Evolutionary conservation across 2,797 vertebrate species (phyloP).

Genomic region (Harpagifer antarcticus): DNA sequence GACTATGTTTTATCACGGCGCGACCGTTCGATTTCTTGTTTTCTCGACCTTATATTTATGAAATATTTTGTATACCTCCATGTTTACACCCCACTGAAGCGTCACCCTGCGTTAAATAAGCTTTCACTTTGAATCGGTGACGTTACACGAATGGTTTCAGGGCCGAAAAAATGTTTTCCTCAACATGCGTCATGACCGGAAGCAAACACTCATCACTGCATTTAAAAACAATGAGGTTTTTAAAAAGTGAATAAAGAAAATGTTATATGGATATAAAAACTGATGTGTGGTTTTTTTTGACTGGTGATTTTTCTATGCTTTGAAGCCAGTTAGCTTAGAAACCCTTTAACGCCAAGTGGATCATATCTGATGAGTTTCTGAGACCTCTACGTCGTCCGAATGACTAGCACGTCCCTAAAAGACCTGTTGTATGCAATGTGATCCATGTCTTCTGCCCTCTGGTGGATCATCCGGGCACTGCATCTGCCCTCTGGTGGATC

Average conservation of each 20-base stretch:
- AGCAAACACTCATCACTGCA: conserved; percentile 25
- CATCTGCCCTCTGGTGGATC: too few relatives aligned
- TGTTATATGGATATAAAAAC: conserved; percentile 55
- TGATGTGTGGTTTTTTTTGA: neutral
- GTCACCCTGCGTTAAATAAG: conserved; percentile 27
- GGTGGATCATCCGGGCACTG: too few relatives aligned
- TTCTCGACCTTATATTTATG: conserved; percentile 58
- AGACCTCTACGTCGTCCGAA: too few relatives aligned
- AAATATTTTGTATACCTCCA: conserved; percentile 44
- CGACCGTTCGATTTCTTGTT: neutral
- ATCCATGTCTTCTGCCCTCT: too few relatives aligned
- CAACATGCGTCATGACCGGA: conserved; percentile 53
- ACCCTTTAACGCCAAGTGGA: too few relatives aligned
- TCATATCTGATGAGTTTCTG: too few relatives aligned
- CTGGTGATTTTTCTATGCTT: neutral
- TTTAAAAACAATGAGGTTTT: conserved; percentile 35
- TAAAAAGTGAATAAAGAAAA: conserved; percentile 66
- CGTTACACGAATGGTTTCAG: neutral
- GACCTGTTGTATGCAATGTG: too few relatives aligned
- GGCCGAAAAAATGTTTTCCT: neutral
- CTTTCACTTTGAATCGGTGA: conserved; percentile 14
- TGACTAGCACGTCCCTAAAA: too few relatives aligned
- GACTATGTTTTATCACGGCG: too few relatives aligned
- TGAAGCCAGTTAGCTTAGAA: neutral
- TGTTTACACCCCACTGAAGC: conserved; percentile 43